Evolutionary conservation across 2,113 vertebrate genomes (phyloP), one percentile per base, ranked within the genome.

Genomic region (Scatophagus argus): DNA sequence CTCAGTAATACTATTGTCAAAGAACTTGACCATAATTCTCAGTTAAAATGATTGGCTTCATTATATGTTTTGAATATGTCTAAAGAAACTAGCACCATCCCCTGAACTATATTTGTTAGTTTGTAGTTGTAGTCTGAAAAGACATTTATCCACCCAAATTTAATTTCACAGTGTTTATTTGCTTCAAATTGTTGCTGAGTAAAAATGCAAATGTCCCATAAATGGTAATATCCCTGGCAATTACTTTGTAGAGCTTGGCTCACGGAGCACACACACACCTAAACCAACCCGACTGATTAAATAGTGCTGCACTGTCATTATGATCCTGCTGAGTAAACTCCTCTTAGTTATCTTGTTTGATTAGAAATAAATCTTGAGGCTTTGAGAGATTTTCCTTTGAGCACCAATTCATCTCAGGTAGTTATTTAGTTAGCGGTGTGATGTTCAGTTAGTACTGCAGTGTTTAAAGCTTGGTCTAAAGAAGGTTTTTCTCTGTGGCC

Each of bases 291-390:
- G 77, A 87, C 92, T 92, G 92, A 92, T 94, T 92, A 94, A 92
- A 94, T 83, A 89, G 83, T 77, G 81, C 86, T 81, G 82, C 81
- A 51, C 71, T 44, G 77, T 90, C 90, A 88, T 92, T 86, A 90
- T 72, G 76, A 86, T 76, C 60, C 64, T 43, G 59, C 88, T 80
- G 79, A 84, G 83, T 83, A 92, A 88, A 90, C 88, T 90, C 83
- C 74, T 93, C 84, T 84, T 86, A 89, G 69, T 89, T 85, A 80
- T 92, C 89, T 87, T 93, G 90, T 94, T 94, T 93, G 93, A 95
- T 94, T 92, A 92, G 86, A 93, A 95, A 94, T 93, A 93, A 92
- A 92, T 90, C 81, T 90, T 55, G 66, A 78, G 86, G 90, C 90
- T 93, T 90, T 86, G 78, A 75, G 75, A 92, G 91, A 90, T 90